These are phyloP conservation scores for Anticlea derivata DNA, from an alignment of 2,888 invertebrate genomes.

Conservation along the genomic window DNA sequence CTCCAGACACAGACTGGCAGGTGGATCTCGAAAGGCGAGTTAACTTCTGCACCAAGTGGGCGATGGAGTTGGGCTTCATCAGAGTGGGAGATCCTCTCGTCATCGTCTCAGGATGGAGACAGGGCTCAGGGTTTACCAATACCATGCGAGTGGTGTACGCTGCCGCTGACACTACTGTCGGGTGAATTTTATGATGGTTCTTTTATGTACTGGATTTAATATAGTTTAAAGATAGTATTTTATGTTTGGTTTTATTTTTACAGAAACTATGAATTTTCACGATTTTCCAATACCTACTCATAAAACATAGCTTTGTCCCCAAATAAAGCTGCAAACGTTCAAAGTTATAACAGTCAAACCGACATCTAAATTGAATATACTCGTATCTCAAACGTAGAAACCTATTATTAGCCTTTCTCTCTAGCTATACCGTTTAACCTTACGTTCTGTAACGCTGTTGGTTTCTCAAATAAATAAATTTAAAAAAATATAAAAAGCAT, in stretches of 20 bases:
- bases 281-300: too few species aligned
- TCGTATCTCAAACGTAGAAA: too few species aligned
- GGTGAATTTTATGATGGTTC: slow-evolving; percentile 13
- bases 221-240: slow-evolving; percentile 4
- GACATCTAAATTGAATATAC: too few species aligned
- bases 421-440: too few species aligned
- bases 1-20: slow-evolving; percentile 80
- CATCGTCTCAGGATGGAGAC: slow-evolving; percentile 88
- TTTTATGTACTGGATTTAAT: slow-evolving; percentile 12
- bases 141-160: slow-evolving; percentile 86
- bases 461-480: too few species aligned
- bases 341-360: too few species aligned
- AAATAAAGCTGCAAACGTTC: too few species aligned
- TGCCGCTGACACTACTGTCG: slow-evolving; percentile 46
- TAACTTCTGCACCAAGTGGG: slow-evolving; percentile 84
- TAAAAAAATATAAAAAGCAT: too few species aligned
- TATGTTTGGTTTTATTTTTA: slow-evolving; percentile 1
- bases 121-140: slow-evolving; percentile 88
- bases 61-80: slow-evolving; percentile 85
- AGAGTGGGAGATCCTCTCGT: slow-evolving; percentile 87
- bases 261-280: too few species aligned
- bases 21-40: slow-evolving; percentile 85
- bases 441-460: too few species aligned
- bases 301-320: too few species aligned
- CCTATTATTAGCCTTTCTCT: too few species aligned